Percentiles rank a stretch among this genome's conserved stretches.
These are phyloP conservation scores for Melanerpes aurifrons DNA, from an alignment of 2,113 vertebrate species.

Conservation along the genomic window DNA sequence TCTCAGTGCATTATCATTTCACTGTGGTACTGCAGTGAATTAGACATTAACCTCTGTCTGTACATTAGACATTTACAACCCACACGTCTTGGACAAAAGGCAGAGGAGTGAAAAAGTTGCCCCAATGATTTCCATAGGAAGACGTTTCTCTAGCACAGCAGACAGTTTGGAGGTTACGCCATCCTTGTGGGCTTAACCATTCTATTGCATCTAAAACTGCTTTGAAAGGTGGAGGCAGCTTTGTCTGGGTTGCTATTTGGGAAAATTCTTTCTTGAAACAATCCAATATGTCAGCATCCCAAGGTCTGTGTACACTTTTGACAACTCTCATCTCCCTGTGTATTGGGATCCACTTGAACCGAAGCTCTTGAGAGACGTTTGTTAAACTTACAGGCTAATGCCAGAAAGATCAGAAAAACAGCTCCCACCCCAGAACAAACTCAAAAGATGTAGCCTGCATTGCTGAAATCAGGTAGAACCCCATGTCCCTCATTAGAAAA, in stretches of 20 bases:
- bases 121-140: not conserved
- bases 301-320: not conserved
- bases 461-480: constrained; percentile 66
- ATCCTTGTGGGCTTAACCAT: not conserved
- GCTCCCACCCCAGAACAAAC: constrained; percentile 42
- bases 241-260: not conserved
- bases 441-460: not conserved
- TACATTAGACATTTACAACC: not conserved
- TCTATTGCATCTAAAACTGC: not conserved
- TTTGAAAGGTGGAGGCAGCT: not conserved
- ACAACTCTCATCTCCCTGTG: not conserved
- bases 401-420: constrained; percentile 17
- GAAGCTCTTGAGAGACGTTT: constrained; percentile 25
- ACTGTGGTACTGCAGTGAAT: not conserved
- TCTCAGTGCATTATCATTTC: not conserved
- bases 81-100: not conserved
- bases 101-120: not conserved
- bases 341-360: constrained; percentile 43
- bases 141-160: not conserved
- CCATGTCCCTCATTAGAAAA: constrained; percentile 79
- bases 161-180: not conserved
- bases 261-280: not conserved
- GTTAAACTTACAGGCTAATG: constrained; percentile 24
- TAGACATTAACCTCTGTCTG: not conserved
- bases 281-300: not conserved